Base-by-base conservation (phyloP, 2,888 invertebrate species). In the Tenthredo notha region DNA sequence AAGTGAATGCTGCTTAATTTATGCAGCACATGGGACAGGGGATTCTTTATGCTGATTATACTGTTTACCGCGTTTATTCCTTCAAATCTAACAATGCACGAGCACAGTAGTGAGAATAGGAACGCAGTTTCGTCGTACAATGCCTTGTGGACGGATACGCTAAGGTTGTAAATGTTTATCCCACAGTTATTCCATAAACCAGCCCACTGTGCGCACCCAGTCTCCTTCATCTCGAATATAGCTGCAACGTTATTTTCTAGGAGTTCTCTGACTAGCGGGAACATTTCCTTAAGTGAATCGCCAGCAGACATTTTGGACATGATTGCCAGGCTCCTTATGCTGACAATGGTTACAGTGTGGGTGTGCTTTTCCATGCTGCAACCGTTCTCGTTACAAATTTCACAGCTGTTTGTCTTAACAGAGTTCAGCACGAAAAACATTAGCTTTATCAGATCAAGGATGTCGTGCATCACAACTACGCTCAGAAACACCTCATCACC, bases 161-260 rank as follows among this genome's bases (percentile, higher is more conserved):
- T 89, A 15, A 91, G 84, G 74, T 92, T 92, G 78, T 91, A 91
- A 47, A 92, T 88, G 10, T 87, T 70, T 58, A 86, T 88, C 4
- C 90, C 90, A 84, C 88, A 89, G 0, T 75, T 78, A 10, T 84
- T 85, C 92, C 92, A 93, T 15, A 92, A 50, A 2, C 67, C 25
- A 10, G 54, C 43, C 90, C 91, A 92, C 6, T 86, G 85, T 47
- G 86, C 86, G 77, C 92, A 92, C 3, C 87, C 85, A 15, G 9
- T 43, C 43, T 86, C 15, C 67, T 90, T 88, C 75, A 91, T 86
- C 61, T 89, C 85, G 12, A 83, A 40, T n/a, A 90, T 87, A 1
- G 61, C 80, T 0, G 84, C 37, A 7, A 90, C 40, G 37, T 86
- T 87, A 47, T 89, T 86, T 58, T 89, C 84, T 0, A 90, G 72